A percentile compares a stretch with the other conserved stretches of the same genome.
phyloP scores from a whole-genome alignment of 2,888 invertebrate species.

The Sminthurinus aureus region DNA sequence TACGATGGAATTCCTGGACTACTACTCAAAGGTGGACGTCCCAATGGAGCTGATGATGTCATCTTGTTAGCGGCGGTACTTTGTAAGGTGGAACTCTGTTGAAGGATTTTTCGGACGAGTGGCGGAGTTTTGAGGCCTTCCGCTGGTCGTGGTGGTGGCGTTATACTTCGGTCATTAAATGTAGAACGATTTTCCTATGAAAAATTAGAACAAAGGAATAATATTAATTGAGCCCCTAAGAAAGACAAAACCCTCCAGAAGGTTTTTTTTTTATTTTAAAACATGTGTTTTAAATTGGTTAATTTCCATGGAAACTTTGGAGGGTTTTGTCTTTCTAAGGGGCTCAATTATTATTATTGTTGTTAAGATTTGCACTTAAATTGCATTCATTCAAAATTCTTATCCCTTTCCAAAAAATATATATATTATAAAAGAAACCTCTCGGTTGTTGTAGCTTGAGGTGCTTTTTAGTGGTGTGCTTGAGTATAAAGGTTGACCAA shows the following conservation, averaged over 20 bases:
- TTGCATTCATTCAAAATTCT: no score
- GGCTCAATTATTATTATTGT: background rate
- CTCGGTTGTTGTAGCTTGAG: constrained; percentile 39
- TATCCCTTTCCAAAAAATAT: no score
- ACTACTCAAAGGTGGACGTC: constrained; percentile 49
- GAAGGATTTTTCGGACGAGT: constrained; percentile 56
- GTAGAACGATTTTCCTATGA: background rate
- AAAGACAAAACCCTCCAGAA: no score
- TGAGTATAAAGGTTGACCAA: constrained; percentile 54
- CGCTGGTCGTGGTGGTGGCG: constrained; percentile 52
- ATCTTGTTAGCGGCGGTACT: background rate
- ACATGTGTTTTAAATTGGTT: no score
- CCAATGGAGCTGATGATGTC: constrained; percentile 25
- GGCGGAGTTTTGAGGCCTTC: constrained; percentile 59
- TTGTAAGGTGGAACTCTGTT: constrained; percentile 24
- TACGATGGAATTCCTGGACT: constrained; percentile 40
- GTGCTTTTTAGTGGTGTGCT: constrained; percentile 52
- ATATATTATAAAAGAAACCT: constrained; percentile 38
- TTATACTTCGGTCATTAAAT: constrained; percentile 47
- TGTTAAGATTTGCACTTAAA: no score
- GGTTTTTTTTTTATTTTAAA: no score
- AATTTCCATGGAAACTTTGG: no score
- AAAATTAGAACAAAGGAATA: background rate
- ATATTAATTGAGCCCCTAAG: background rate
- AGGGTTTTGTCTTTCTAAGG: no score